phyloP scores from a whole-genome alignment of 2,888 invertebrate genomes.

The Sesamia inferens region DNA sequence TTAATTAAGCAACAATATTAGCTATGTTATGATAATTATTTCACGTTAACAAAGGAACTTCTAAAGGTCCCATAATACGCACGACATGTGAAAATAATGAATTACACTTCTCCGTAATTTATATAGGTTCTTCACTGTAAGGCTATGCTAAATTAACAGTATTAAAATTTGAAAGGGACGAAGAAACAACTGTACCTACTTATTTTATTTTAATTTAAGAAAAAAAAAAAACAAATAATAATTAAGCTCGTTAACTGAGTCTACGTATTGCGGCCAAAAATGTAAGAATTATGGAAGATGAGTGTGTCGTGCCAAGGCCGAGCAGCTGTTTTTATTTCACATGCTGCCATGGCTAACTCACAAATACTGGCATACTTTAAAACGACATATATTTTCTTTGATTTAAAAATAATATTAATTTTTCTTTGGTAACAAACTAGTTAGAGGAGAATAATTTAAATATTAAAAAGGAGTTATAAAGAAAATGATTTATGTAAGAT shows the following conservation, averaged over 20 bases:
- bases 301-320: conserved; percentile 49
- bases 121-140: conserved; percentile 14
- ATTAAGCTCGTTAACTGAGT: conserved; percentile 10
- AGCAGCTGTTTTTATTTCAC: conserved; percentile 57
- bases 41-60: conserved; percentile 9
- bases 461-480: neutral
- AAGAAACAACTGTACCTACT: neutral
- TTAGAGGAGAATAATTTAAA: neutral
- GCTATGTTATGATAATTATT: neutral
- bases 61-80: conserved; percentile 4
- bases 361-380: conserved; percentile 29
- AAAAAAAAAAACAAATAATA: neutral
- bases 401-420: conserved; percentile 18
- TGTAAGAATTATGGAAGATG: conserved; percentile 45
- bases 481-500: neutral
- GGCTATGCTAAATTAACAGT: conserved; percentile 6
- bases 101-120: conserved; percentile 23
- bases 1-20: too few species aligned
- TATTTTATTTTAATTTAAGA: too few species aligned
- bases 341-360: conserved; percentile 27
- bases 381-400: neutral
- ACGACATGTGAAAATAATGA: conserved; percentile 27
- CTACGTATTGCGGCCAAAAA: conserved; percentile 27
- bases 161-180: conserved; percentile 7
- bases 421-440: neutral